Conservation (phyloP, 2,888 invertebrate genomes). For the Microplitis deprimator region DNA sequence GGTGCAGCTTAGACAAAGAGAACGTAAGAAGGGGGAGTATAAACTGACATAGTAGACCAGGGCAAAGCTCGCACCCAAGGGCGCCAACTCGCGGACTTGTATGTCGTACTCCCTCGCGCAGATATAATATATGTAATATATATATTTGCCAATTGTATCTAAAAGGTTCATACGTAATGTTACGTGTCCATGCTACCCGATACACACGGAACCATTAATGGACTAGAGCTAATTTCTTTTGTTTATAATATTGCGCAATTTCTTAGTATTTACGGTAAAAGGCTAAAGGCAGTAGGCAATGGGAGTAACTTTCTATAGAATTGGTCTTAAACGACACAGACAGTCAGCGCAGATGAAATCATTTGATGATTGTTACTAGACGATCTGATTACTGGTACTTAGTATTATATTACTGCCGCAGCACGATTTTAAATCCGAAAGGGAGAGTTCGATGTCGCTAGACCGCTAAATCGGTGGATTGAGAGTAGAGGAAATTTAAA, state of each 20-base stretch:
- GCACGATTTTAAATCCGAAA: constrained; percentile 12
- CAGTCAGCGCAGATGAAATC: neutral
- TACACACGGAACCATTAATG: neutral
- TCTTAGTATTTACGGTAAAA: neutral
- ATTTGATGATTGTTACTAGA: constrained; percentile 23
- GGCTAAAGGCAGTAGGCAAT: neutral
- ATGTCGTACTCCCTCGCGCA: constrained; percentile 14
- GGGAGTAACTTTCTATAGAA: neutral
- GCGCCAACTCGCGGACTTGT: constrained; percentile 52
- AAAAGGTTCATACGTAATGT: neutral
- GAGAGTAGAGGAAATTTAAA: neutral
- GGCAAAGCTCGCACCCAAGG: constrained; percentile 62
- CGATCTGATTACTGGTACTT: constrained; percentile 21
- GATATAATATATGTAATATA: constrained; percentile 3
- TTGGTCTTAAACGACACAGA: neutral
- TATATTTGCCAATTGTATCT: neutral
- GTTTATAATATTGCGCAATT: neutral
- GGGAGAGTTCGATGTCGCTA: neutral
- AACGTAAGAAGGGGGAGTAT: constrained; percentile 20
- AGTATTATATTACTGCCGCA: neutral
- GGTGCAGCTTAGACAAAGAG: constrained; percentile 33
- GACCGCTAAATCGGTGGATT: neutral
- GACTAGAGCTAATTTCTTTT: neutral
- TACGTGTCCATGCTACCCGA: neutral
- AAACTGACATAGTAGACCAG: constrained; percentile 46